phyloP scores from a whole-genome alignment of 2,888 invertebrate species.

The Brachypterus glaber region DNA sequence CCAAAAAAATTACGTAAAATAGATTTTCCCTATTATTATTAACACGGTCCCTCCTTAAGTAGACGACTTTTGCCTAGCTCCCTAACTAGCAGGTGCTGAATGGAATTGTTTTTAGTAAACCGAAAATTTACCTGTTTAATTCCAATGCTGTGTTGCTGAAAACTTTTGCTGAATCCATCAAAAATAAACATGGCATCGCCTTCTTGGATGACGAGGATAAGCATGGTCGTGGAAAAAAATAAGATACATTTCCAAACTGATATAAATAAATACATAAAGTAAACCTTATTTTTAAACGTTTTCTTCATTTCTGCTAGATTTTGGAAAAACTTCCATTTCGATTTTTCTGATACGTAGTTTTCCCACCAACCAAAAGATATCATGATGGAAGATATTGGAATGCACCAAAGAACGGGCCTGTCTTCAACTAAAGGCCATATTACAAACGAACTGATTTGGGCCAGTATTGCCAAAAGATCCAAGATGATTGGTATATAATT shows the following conservation, averaged over 20 bases:
- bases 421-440: constrained; percentile 56
- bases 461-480: constrained; percentile 52
- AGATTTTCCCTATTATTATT: no score
- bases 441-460: constrained; percentile 58
- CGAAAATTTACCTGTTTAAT: constrained; percentile 44
- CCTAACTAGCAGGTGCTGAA: neutral
- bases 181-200: constrained; percentile 45
- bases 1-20: no score
- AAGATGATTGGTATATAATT: constrained; percentile 38
- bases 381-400: constrained; percentile 55
- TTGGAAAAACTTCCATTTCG: constrained; percentile 38
- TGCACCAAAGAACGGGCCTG: constrained; percentile 47
- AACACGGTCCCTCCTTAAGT: no score
- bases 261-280: constrained; percentile 63
- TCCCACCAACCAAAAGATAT: constrained; percentile 79
- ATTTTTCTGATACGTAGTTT: constrained; percentile 54
- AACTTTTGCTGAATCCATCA: constrained; percentile 41
- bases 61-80: no score
- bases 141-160: constrained; percentile 45
- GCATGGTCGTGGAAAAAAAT: constrained; percentile 54
- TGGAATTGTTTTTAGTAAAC: neutral
- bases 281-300: constrained; percentile 42
- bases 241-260: constrained; percentile 68
- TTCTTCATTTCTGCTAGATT: constrained; percentile 27
- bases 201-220: constrained; percentile 45